Base-by-base conservation (phyloP, 64 coral and sea anemone species). In the Montipora foliosa region DNA sequence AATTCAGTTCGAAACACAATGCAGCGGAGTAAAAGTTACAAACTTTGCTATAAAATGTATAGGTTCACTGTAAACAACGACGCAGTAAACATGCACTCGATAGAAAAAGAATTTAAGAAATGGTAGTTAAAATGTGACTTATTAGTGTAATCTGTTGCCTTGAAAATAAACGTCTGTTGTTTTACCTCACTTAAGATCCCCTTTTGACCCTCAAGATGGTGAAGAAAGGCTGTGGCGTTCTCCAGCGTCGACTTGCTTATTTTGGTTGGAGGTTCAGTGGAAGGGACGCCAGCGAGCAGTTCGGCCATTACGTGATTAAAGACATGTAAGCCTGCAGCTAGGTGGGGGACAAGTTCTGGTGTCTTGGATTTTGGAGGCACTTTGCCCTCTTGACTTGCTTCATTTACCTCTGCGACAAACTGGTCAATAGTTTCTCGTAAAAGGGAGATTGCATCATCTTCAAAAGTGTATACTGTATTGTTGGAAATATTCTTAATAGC, bases 301-400 rank as follows among this genome's bases (percentile, higher is more conserved):
- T 76, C 25, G 25, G 25, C 74, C 44, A 76, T 76, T 25, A 4
- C 25, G 6, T 76, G 74, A 76, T 29, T 76, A 25, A 76, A 76
- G 74, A 76, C 25, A 25, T 76, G 74, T 76, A 76, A 25, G 74
- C 25, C 74, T 29, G 2, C 5, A 10, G 16, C 44, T 78, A 78
- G 44, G 6, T 0, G 12, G 46, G 5, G 44, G 76, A 80, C 49
- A 51, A 81, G 77, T 59, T 82, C 78, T 53, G 60, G 59, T 49
- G 46, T 70, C 51, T 91, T 91, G 78, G 77, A 81, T 91, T 91
- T 91, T 64, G 78, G 78, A 57, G 87, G 87, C 72, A 89, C 72
- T 51, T 1, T 71, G 61, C 87, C 87, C 16, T 76, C 72, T 17
- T 53, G 51, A 89, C 79, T 89, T 6, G 87, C 74, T 44, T 89